Evolutionary conservation across 1,140 invertebrate genomes (phyloP), one percentile per base, ranked within the genome.

Genomic region (Pogonus chalceus): DNA sequence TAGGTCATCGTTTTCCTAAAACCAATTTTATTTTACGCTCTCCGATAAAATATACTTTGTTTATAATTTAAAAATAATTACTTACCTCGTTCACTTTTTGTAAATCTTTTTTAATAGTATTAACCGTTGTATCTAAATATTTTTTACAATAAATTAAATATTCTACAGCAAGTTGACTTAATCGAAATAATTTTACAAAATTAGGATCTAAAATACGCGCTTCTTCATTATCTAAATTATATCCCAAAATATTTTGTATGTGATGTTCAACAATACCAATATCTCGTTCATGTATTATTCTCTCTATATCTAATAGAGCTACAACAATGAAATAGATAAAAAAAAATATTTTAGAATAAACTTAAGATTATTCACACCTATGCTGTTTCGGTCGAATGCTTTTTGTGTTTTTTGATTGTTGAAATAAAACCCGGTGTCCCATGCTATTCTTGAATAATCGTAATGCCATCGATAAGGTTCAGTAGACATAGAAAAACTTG

Each of bases 91-190:
- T 70, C 56, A 79, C 66, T 14, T 69, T 68, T 48, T 68, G 72
- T 2, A 82, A 61, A 64, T 83, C 80, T 58, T 82, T 78, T 57
- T 80, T 78, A 7, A 83, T 62, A 23, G 81, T 73, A 56, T 77
- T 71, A 23, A 84, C 76, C 60, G 79, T 82, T 48, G 79, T 75
- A 63, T 84, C 82, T 26, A 84, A 72, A 62, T 84, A 82, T 57
- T 79, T 79, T 57, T 82, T 78, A 58, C 82, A 84, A 65, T 83
- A 83, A 43, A 83, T 72, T 58, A 84, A 76, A 69, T 83, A 85
- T 59, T 84, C 80, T 2, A 84, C 75, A 1, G 82, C 74, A n/a
- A 85, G 64, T 59, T 85, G 82, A 39, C 81, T 78, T 16, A 85
- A 64, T 14, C 78, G 71, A 60, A 84, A 84, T 52, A 84, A 67